Conservation (phyloP, 2,797 vertebrate species). For the Eulemur albifrons region DNA sequence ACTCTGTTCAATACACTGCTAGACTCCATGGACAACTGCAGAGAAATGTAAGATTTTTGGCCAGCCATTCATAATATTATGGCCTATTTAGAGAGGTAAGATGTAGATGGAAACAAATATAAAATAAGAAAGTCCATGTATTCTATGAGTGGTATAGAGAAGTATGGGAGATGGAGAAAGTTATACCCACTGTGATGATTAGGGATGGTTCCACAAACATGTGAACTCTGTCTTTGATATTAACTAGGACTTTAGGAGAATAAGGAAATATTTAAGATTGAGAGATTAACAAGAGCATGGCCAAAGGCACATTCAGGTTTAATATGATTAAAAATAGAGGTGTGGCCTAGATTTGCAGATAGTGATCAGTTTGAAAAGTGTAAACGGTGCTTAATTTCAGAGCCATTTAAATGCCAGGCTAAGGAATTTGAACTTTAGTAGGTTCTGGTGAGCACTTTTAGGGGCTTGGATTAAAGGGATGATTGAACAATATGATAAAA, state of each 20-base stretch:
- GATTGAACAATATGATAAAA: not conserved
- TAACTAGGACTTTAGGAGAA: not conserved
- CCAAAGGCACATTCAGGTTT: not conserved
- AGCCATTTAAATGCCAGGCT: conserved; percentile 19
- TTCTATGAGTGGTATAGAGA: not conserved
- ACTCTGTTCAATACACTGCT: not conserved
- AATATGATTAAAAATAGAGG: not conserved
- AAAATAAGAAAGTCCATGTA: not conserved
- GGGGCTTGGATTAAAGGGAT: not conserved
- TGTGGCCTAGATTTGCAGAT: not conserved
- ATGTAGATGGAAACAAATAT: not conserved
- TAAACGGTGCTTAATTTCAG: not conserved
- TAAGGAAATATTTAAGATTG: not conserved
- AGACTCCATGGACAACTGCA: not conserved
- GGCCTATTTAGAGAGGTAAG: not conserved
- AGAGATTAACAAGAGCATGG: not conserved
- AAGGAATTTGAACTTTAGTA: not conserved
- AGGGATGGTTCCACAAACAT: not conserved
- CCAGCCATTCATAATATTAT: not conserved
- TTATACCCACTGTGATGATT: not conserved
- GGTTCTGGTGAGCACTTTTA: not conserved
- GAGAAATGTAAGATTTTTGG: not conserved
- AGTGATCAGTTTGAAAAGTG: not conserved
- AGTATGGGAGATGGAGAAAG: not conserved
- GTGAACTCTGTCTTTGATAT: not conserved